Evolutionary conservation across 2,888 invertebrate species (phyloP).

Genomic region (Vandiemenella viatica): DNA sequence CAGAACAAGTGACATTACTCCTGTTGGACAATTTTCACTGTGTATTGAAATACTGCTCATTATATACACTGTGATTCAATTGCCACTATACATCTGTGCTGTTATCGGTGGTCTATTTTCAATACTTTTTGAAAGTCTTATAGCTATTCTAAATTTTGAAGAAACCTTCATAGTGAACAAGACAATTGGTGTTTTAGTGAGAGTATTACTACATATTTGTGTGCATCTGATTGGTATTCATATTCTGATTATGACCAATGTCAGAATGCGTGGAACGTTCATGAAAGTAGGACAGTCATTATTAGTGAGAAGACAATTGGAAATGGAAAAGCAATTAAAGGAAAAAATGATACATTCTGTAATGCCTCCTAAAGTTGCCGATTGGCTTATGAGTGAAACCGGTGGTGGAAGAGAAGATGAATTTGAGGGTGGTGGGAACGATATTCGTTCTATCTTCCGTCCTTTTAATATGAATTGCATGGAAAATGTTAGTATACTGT

Average conservation of each 20-base stretch:
- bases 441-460: constrained; percentile 71
- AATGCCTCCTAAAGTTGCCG: constrained; percentile 88
- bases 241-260: constrained; percentile 82
- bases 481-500: constrained; percentile 90
- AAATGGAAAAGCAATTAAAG: constrained; percentile 85
- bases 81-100: constrained; percentile 76
- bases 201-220: constrained; percentile 69
- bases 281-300: constrained; percentile 92
- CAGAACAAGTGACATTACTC: constrained; percentile 40
- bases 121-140: constrained; percentile 66
- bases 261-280: constrained; percentile 87
- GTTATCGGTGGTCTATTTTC: constrained; percentile 68
- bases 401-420: constrained; percentile 33
- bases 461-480: constrained; percentile 95
- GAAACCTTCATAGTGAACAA: constrained; percentile 32
- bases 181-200: constrained; percentile 27
- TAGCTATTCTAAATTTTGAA: constrained; percentile 30
- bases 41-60: constrained; percentile 77
- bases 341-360: constrained; percentile 96
- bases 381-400: constrained; percentile 67
- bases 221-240: constrained; percentile 87
- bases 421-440: constrained; percentile 26
- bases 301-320: constrained; percentile 73
- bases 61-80: constrained; percentile 84
- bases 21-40: constrained; percentile 67